Conservation (phyloP, 1,140 invertebrate genomes). For the Leucophenga varia region DNA sequence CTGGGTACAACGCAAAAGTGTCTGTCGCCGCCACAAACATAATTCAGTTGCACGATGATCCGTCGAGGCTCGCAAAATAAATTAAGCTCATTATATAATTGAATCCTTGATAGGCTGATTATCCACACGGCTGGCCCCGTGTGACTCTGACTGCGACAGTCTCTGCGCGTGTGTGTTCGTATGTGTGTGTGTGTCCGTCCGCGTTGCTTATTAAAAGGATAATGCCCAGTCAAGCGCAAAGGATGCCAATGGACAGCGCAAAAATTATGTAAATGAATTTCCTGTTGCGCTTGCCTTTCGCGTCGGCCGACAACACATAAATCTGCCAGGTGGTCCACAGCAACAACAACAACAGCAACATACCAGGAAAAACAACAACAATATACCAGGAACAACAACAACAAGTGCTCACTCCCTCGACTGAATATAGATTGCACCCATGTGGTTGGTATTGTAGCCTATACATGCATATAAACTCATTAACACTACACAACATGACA, state of each 20-base stretch:
- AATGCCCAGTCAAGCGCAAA: slow-evolving; percentile 46
- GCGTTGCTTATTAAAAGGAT: slow-evolving; percentile 44
- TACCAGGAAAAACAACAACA: too few relatives aligned
- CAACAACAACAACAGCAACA: too few relatives aligned
- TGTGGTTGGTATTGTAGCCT: too few relatives aligned
- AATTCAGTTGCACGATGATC: slow-evolving; percentile 25
- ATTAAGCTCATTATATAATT: slow-evolving; percentile 38
- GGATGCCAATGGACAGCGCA: slow-evolving; percentile 45
- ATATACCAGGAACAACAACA: too few relatives aligned
- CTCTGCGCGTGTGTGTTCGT: neutral
- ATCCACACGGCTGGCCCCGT: slow-evolving; percentile 41
- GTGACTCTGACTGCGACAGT: neutral
- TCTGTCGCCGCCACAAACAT: slow-evolving; percentile 21
- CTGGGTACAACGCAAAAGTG: slow-evolving; percentile 8
- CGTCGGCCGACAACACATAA: slow-evolving; percentile 23
- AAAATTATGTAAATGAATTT: slow-evolving; percentile 54
- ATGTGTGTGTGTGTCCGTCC: slow-evolving; percentile 3
- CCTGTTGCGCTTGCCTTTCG: slow-evolving; percentile 36
- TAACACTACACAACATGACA: too few relatives aligned
- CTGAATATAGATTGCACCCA: too few relatives aligned
- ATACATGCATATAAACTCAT: too few relatives aligned
- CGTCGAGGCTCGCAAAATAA: slow-evolving; percentile 36
- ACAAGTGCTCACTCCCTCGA: too few relatives aligned
- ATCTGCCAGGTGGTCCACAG: slow-evolving; percentile 32
- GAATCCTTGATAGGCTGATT: slow-evolving; percentile 46